Base-by-base conservation (phyloP, 2,888 invertebrate species). In the Neoascia interrupta region DNA sequence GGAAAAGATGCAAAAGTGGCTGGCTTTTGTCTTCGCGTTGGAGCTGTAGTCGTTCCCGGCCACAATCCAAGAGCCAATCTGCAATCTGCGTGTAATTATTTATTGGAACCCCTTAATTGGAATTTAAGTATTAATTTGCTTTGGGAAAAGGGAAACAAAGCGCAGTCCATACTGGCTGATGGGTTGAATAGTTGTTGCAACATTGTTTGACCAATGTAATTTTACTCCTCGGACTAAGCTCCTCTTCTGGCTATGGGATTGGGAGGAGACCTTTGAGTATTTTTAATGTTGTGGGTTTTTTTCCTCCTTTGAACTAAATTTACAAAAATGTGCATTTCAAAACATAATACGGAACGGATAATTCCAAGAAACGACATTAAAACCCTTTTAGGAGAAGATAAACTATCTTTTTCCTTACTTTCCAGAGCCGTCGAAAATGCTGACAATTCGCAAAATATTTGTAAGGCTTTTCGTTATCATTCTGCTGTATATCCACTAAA, bases 121-220 rank as follows among this genome's bases (percentile, higher is more conserved):
- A 72, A 72, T 60, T 76, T 76, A 76, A 76, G 76, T 72, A 72
- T 76, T 76, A 76, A 76, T 76, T 76, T 72, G 64, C 64, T 70
- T 64, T 64, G 58, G 63, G 47, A 53, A 58, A 64, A 64, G 70
- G 70, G 34, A 75, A 58, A 69, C 51, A 63, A 34, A 60, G 56
- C 37, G 21, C 39, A n/a, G n/a, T n/a, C n/a, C n/a, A 10, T 13
- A 15, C 21, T 15, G 45, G n/a, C 6, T 21, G 36, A 41, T 51
- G 68, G 13, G 45, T 15, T 31, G 21, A 61, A 69, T 63, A 61
- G 15, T 69, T 69, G 61, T 75, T 69, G 69, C 60, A 53, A 11
- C n/a, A 39, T 18, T 36, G 23, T 15, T 54, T 13, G n/a, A 16
- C 10, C 11, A n/a, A n/a, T n/a, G n/a, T n/a, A n/a, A n/a, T n/a